Evolutionary conservation across 2,888 invertebrate genomes (phyloP), one percentile per base, ranked within the genome.

Genomic region (Yponomeuta malinellus): DNA sequence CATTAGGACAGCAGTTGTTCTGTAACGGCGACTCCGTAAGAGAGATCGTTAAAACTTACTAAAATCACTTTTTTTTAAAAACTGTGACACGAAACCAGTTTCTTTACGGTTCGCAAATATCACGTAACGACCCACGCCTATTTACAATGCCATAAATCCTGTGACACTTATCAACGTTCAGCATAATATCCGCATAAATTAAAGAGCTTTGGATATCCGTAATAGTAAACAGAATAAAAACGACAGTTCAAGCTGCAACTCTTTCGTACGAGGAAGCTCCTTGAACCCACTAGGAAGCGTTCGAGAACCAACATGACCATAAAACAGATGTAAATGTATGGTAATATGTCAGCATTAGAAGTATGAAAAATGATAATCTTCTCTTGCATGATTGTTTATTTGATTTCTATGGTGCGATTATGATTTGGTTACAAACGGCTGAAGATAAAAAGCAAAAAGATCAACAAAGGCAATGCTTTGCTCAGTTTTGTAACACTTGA

Each of bases 241-340:
- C 15, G 52, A 59, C 52, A 59, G 52, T 59, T 15, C 52, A 59
- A 12, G 52, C 52, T 15, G 15, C 12, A 59, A 59, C 3, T 15
- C 15, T 59, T 59, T 43, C 43, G 63, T 29, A 65, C 33, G 1
- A 65, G 65, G 65, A 65, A 65, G 10, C 65, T 23, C 65, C 65
- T 65, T 65, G 65, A 65, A 65, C 65, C 31, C 31, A 65, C 65
- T 29, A 65, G 65, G 65, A 65, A 65, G 65, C 12, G 9, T 29
- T 5, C 3, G 12, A 29, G 65, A 65, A 33, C 10, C 65, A 65
- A 31, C 65, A 33, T 33, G 10, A 29, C 29, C 6, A 65, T 33
- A 65, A 65, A 29, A 29, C 29, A 33, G 31, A 65, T 29, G 65
- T 12, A 31, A 65, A 65, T 65, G 10, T 65, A 65, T 65, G 65